A percentile compares a stretch with the other conserved stretches of the same genome.
Evolutionary conservation across 1,140 invertebrate genomes (phyloP).

Genomic region (Drosophila orosa): DNA sequence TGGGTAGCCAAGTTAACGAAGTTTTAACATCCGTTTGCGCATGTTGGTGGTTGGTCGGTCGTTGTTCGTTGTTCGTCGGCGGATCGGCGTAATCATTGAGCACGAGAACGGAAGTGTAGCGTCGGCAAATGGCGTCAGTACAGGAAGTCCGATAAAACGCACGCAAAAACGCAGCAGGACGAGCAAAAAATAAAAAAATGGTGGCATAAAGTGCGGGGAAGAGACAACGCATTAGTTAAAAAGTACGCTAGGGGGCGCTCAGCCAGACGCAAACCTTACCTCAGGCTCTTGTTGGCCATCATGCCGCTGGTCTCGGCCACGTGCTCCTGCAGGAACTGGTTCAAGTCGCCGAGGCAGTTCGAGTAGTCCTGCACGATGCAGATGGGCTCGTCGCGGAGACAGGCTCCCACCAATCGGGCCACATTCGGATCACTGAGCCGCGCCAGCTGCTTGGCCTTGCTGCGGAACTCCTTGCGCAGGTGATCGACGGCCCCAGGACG

Average conservation of each 20-base stretch:
- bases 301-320: constrained; percentile 87
- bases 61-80: constrained; percentile 39
- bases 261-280: constrained; percentile 39
- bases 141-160: constrained; percentile 80
- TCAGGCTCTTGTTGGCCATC: constrained; percentile 69
- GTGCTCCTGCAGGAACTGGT: constrained; percentile 91
- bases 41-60: constrained; percentile 67
- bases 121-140: constrained; percentile 77
- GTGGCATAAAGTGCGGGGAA: constrained; percentile 15
- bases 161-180: constrained; percentile 49
- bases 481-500: constrained; percentile 87
- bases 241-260: constrained; percentile 1
- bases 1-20: constrained; percentile 75
- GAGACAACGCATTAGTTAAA: constrained; percentile 50
- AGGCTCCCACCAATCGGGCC: constrained; percentile 91
- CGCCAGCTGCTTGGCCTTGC: constrained; percentile 90
- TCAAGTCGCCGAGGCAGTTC: constrained; percentile 88
- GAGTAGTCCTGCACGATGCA: constrained; percentile 89
- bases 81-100: constrained; percentile 80
- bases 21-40: constrained; percentile 82
- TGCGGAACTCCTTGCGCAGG: constrained; percentile 87
- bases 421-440: constrained; percentile 92
- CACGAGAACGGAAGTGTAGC: constrained; percentile 83
- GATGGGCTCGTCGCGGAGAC: constrained; percentile 90
- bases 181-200: constrained; percentile 13